These are phyloP conservation scores for Trypoxylus dichotomus DNA, from an alignment of 1,140 invertebrate species.

Conservation along the genomic window DNA sequence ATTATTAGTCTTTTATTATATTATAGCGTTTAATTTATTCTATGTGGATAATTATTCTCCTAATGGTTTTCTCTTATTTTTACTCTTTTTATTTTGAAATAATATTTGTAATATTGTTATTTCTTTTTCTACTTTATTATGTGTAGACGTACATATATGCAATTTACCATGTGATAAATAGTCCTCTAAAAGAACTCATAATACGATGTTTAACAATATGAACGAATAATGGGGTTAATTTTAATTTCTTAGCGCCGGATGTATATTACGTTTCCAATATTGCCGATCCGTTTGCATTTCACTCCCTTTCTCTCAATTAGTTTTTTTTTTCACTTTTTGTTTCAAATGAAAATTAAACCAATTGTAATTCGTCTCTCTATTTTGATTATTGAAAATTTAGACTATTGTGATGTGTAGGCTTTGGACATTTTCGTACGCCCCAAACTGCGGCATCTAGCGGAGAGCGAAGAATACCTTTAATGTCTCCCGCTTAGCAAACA, in stretches of 20 bases:
- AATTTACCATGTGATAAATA: constrained; percentile 7
- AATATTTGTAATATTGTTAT: not conserved
- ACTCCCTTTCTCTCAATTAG: too few relatives aligned
- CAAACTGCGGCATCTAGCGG: too few relatives aligned
- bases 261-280: too few relatives aligned
- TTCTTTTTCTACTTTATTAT: not conserved
- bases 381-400: too few relatives aligned
- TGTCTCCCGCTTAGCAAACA: too few relatives aligned
- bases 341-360: too few relatives aligned
- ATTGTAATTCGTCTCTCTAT: too few relatives aligned
- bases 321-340: too few relatives aligned
- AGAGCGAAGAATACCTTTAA: too few relatives aligned
- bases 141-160: not conserved
- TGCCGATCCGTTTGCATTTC: too few relatives aligned
- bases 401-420: too few relatives aligned
- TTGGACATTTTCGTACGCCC: too few relatives aligned
- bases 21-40: constrained; percentile 14
- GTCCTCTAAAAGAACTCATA: not conserved
- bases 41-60: not conserved
- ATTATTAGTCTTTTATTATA: not conserved
- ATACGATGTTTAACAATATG: not conserved
- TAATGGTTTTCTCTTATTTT: not conserved
- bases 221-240: not conserved
- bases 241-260: not conserved
- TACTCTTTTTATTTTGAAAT: not conserved